phyloP scores from a whole-genome alignment of 1,140 invertebrate species.

The Drosophila kanapiae region DNA sequence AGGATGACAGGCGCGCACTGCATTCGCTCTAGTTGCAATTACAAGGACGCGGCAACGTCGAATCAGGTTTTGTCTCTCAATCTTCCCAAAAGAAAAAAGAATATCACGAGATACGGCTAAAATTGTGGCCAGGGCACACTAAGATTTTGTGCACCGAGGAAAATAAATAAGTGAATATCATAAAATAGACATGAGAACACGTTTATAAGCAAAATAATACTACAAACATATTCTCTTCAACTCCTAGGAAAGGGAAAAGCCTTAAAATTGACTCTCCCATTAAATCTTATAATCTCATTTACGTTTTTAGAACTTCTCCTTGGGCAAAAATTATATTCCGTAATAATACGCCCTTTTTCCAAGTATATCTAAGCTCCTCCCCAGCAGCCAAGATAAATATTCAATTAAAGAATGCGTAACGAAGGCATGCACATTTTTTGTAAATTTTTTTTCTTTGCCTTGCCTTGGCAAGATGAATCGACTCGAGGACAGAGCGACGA shows the following conservation, averaged over 20 bases:
- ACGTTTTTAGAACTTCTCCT: neutral
- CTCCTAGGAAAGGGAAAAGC: no score
- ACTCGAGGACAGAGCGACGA: slow-evolving; percentile 44
- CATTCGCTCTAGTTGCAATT: slow-evolving; percentile 40
- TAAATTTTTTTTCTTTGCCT: neutral
- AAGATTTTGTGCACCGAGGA: neutral
- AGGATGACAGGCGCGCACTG: slow-evolving; percentile 19
- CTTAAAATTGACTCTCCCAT: no score
- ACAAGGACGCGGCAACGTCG: slow-evolving; percentile 38
- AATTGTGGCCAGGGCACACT: neutral
- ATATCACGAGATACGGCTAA: neutral
- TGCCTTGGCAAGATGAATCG: slow-evolving; percentile 57
- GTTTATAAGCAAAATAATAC: no score
- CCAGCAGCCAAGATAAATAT: slow-evolving; percentile 59
- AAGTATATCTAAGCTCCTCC: slow-evolving; percentile 7
- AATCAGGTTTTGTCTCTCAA: slow-evolving; percentile 12
- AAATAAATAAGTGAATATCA: neutral
- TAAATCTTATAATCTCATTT: no score
- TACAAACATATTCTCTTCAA: neutral
- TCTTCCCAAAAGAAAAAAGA: slow-evolving; percentile 1
- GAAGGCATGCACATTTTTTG: slow-evolving; percentile 23
- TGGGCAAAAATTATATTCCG: neutral
- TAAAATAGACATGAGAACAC: neutral
- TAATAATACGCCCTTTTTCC: neutral
- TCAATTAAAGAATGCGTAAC: slow-evolving; percentile 68